A percentile compares a stretch with the other conserved stretches of the same genome.
Evolutionary conservation across 2,113 vertebrate genomes (phyloP).

Genomic region (Microtus ochrogaster): DNA sequence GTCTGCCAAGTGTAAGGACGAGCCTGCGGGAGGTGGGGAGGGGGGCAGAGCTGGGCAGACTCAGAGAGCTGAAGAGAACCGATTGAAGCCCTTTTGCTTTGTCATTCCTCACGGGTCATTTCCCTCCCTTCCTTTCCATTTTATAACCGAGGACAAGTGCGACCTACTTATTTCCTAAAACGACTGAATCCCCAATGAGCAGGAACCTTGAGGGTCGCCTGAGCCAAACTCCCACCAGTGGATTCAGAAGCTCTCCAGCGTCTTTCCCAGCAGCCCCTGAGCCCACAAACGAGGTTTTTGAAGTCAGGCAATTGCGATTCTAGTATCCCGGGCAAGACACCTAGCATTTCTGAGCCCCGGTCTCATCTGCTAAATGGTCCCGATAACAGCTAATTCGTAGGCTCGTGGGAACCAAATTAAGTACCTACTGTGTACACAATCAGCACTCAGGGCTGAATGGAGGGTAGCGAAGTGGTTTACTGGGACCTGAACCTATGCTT

Average conservation of each 20-base stretch:
- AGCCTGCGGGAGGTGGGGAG: neutral
- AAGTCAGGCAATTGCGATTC: conserved; percentile 5
- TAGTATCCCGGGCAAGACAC: conserved; percentile 4
- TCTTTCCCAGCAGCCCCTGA: neutral
- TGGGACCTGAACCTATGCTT: conserved; percentile 1
- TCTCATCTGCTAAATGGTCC: conserved; percentile 11
- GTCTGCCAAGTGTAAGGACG: conserved; percentile 27
- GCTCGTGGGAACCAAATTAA: conserved; percentile 18
- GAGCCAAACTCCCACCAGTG: conserved; percentile 5
- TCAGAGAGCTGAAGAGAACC: conserved; percentile 59
- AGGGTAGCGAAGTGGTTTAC: neutral
- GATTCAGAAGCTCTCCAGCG: neutral
- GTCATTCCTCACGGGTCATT: conserved; percentile 47
- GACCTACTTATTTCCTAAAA: conserved; percentile 50
- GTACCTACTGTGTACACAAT: neutral
- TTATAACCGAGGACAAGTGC: conserved; percentile 7
- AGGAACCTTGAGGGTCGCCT: neutral
- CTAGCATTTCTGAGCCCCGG: neutral
- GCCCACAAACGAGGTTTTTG: conserved; percentile 1
- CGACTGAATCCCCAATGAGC: conserved; percentile 25
- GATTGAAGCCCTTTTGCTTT: conserved; percentile 68
- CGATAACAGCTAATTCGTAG: neutral
- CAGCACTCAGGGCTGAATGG: conserved; percentile 37
- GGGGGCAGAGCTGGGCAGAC: conserved; percentile 24
- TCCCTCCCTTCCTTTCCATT: conserved; percentile 46